Conservation (phyloP, 1,140 invertebrate genomes). For the Nylanderia fulva region DNA sequence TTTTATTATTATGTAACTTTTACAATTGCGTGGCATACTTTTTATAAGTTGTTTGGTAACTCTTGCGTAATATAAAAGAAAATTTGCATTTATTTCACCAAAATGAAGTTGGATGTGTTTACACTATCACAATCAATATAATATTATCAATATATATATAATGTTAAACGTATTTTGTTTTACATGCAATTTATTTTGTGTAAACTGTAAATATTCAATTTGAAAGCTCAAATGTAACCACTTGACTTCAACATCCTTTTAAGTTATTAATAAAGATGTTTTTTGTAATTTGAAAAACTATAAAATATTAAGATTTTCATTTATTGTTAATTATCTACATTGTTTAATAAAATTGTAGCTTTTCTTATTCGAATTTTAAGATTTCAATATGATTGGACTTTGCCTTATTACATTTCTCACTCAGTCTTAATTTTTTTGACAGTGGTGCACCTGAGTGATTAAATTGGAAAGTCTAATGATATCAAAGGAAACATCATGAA, state of each 20-base stretch:
- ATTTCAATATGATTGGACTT: not conserved
- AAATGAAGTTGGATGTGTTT: no score
- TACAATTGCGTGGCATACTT: not conserved
- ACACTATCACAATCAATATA: no score
- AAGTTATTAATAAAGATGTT: no score
- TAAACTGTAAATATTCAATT: no score
- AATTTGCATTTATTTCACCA: no score
- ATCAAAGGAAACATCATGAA: conserved; percentile 5
- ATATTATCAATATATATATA: no score
- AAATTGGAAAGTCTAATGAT: not conserved
- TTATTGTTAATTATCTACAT: not conserved
- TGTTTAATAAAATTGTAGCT: conserved; percentile 2
- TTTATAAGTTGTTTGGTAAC: not conserved
- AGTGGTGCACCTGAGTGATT: not conserved
- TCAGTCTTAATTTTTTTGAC: not conserved
- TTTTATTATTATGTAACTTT: not conserved
- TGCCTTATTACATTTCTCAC: not conserved
- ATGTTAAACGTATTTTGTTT: no score
- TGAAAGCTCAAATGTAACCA: no score
- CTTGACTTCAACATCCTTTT: no score
- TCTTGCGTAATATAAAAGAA: no score
- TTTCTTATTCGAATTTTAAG: not conserved
- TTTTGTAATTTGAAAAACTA: not conserved
- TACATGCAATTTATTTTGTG: no score
- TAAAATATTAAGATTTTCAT: not conserved